Evolutionary conservation across 1,140 invertebrate species (phyloP), one percentile per base, ranked within the genome.

Genomic region (Drosophila willistoni): DNA sequence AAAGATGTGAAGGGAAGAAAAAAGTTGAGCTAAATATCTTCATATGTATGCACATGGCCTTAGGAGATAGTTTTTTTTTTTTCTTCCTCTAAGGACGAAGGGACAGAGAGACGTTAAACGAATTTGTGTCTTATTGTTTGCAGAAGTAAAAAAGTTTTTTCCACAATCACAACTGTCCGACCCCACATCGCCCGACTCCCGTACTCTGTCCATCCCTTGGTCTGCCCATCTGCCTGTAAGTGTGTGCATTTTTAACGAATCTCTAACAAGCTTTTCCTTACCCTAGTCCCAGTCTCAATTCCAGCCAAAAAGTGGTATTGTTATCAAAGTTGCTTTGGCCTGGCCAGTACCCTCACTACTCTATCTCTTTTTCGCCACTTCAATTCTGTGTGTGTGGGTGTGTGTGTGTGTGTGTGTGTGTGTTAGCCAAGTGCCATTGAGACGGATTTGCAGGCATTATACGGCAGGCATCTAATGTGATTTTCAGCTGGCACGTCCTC

Each of bases 111-210:
- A 39, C 36, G 36, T 77, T 89, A 89, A 89, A 81, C 84, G 84
- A 89, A 89, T 89, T 89, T 89, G 84, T 89, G 84, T 89, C 89
- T 84, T 89, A 89, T 89, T 89, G 84, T 89, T 89, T 89, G 84
- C 84, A 78, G 80, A 86, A 89, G 83, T 36, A 59, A 83, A 89
- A 87, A 86, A 86, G 47, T 86, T 86, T 80, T 71, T 36, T 71
- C 39, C 64, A 79, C 71, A 86, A 78, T 64, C 79, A 64, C 62
- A 39, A 41, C 17, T 34, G 19, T 17, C 59, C 29, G 29, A 29
- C 29, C 17, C 25, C 19, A 10, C 13, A 44, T 25, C 7, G 29
- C 29, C 47, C 9, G 10, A 19, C 2, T 5, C 7, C 13, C 19
- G 0, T 13, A n/a, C 7, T 14, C 19, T 7, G 1, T 4, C 42